These are phyloP conservation scores for Metalampra italica DNA, from an alignment of 2,888 invertebrate species.

Conservation along the genomic window DNA sequence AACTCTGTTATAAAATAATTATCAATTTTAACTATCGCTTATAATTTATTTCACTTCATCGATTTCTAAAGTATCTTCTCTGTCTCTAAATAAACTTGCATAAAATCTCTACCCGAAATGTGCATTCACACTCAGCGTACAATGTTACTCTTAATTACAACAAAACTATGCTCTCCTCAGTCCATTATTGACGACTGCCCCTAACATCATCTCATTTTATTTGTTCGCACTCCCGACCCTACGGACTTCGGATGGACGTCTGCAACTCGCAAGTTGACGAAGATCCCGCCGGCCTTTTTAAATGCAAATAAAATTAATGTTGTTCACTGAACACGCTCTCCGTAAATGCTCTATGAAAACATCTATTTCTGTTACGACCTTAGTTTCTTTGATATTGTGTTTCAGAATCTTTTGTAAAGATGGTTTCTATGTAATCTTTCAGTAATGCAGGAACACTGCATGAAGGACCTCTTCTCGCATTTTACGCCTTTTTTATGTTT, in stretches of 20 bases:
- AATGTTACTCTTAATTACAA: slow-evolving; percentile 62
- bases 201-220: slow-evolving; percentile 44
- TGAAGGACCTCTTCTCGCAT: background rate
- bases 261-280: slow-evolving; percentile 29
- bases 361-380: background rate
- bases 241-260: slow-evolving; percentile 23
- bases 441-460: background rate
- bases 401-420: background rate
- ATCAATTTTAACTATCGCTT: no score
- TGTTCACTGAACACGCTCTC: slow-evolving; percentile 24
- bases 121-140: slow-evolving; percentile 26
- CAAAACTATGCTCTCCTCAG: slow-evolving; percentile 40
- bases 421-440: background rate
- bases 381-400: background rate
- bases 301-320: slow-evolving; percentile 43
- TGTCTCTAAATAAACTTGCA: no score
- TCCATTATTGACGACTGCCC: slow-evolving; percentile 40
- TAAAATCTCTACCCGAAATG: background rate
- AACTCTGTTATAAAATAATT: background rate
- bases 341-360: background rate
- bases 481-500: background rate
- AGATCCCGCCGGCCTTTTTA: slow-evolving; percentile 29
- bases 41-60: no score
- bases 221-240: slow-evolving; percentile 36
- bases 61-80: no score